Percentiles rank a stretch among this genome's conserved stretches.
Evolutionary conservation across 2,113 vertebrate species (phyloP).

Genomic region (Pardalotus punctatus): DNA sequence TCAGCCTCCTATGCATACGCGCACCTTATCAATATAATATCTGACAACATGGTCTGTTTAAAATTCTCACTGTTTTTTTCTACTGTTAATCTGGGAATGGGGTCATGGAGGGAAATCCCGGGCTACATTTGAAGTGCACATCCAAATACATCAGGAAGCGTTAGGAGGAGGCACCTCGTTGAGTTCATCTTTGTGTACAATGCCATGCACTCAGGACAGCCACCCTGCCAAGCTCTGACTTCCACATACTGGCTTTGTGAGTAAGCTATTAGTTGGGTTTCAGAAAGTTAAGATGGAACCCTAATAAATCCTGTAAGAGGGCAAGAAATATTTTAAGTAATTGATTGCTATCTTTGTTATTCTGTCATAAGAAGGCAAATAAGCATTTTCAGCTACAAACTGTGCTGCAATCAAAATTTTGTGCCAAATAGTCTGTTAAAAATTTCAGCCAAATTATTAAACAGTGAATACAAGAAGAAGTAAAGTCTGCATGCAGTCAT

Average conservation of each 20-base stretch:
- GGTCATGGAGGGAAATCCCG: background rate
- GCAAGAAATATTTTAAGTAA: background rate
- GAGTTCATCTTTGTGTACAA: background rate
- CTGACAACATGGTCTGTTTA: background rate
- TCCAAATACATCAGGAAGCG: background rate
- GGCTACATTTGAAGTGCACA: background rate
- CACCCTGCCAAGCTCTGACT: background rate
- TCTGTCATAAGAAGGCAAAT: background rate
- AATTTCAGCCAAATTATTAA: constrained; percentile 40
- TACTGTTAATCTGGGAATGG: background rate
- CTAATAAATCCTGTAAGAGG: background rate
- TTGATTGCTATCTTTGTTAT: background rate
- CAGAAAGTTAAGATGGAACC: background rate
- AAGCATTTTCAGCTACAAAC: background rate
- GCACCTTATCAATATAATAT: background rate
- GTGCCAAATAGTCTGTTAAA: constrained; percentile 10
- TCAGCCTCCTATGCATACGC: background rate
- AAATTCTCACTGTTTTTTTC: background rate
- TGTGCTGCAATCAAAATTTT: constrained; percentile 3
- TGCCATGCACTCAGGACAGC: background rate
- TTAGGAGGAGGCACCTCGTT: background rate
- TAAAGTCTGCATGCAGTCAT: background rate
- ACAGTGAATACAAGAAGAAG: background rate
- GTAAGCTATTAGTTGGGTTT: background rate
- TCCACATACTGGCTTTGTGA: background rate